Evolutionary conservation across 2,113 vertebrate genomes (phyloP).

Genomic region (Oryctolagus cuniculus): mOryCun1.1 NC_091438.1:84324001-84324500

Average conservation of each 20-base stretch:
- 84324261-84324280: not conserved
- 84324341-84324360: not conserved
- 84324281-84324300: not conserved
- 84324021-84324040: not conserved
- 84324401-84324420: not conserved
- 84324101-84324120: not conserved
- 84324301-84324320: not conserved
- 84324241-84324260: not conserved
- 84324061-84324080: not conserved
- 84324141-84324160: not conserved
- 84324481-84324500: not conserved
- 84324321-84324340: not conserved
- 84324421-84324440: not conserved
- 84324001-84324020: not conserved
- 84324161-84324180: not conserved
- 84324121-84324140: not conserved
- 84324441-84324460: not conserved
- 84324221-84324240: not conserved
- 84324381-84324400: not conserved
- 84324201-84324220: constrained; percentile 5
- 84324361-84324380: not conserved
- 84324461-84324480: not conserved
- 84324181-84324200: not conserved
- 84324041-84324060: not conserved
- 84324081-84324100: not conserved